Evolutionary conservation across 1,140 invertebrate genomes (phyloP), one percentile per base, ranked within the genome.

Genomic region (Asbolus verrucosus): DNA sequence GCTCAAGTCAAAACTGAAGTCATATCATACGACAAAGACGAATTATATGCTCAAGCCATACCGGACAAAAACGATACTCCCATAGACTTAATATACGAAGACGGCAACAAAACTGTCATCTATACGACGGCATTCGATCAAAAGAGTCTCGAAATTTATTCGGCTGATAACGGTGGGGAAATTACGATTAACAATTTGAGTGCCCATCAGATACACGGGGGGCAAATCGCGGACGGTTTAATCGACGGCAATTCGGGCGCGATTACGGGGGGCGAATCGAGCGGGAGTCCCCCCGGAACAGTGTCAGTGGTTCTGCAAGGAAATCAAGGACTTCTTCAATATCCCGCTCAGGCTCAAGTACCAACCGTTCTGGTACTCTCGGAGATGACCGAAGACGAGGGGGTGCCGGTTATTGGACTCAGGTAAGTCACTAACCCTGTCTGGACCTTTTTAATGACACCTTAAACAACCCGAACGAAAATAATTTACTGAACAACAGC

Each of bases 1-100:
- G 81, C 82, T 31, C 81, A 85, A 6, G 85, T 86, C 13, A 86
- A 85, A 46, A 84, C 85, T 0, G 84, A 84, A 76, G 79, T 79
- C 5, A 81, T 80, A 69, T 70, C 83, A 69, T 84, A 83, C 8
- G 82, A 85, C 46, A 84, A 85, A 65, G 84, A 84, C 38, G 81
- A 85, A 69, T 82, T 87, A 71, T 84, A 88, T 81, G 82, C 84
- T 75, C 83, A 87, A 63, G 84, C 82, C 60, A 86, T 87, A 73
- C 83, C 87, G n/a, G 87, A 88, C 27, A 89, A 81, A 83, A 78
- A 89, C 77, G 83, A 90, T 81, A 87, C 88, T 31, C 89, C 89
- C 68, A 91, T 92, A 74, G 91, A 92, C 82, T 81, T 92, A 62
- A 92, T 92, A 74, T 92, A 92, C 80, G 91, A 92, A 77, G 91